Base-by-base conservation (phyloP, 2,797 vertebrate genomes). In the Mallotus villosus region DNA sequence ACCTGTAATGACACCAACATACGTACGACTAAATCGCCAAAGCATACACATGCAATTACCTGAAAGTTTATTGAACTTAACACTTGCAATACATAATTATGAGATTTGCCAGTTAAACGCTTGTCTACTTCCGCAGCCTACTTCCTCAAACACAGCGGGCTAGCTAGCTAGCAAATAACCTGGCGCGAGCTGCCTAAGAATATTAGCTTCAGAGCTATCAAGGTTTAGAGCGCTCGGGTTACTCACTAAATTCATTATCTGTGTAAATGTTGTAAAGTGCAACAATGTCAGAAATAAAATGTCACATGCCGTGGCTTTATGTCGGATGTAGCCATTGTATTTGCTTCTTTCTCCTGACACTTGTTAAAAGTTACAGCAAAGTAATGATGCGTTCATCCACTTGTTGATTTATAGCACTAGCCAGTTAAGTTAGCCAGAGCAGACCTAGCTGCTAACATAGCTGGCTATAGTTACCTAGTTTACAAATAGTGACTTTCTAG, bases 401-500 rank as follows among this genome's bases (percentile, higher is more conserved):
- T 53, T 17, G 51, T 53, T 17, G 51, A 17, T 53, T 17, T 51
- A 51, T 51, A 12, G 46, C 7, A 51, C 16, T 2, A 51, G 46
- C 25, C 25, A 27, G 25, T 27, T 34, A 34, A 34, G 32, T 34
- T 34, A 34, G 32, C 32, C 32, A 32, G 32, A 32, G 32, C 32
- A 7, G 32, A 34, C 4, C 46, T 51, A 51, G 46, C 19, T 53
- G 8, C 19, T 37, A 62, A 29, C 60, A 62, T 8, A 25, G 25
- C 12, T 12, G 7, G 22, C 37, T 25, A 67, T 67, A 49, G 19
- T 12, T 68, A 85, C 85, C 87, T 90, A 66, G 41, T 81, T 61
- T 69, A 14, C 59, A 24, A 59, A 21, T 24, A 62, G 16, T 32
- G 60, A 27, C 25, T 63, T 27, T 63, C 19, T 11, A 41, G 37